Evolutionary conservation across 2,797 vertebrate genomes (phyloP), one percentile per base, ranked within the genome.

Genomic region (Smutsia temminckii): DNA sequence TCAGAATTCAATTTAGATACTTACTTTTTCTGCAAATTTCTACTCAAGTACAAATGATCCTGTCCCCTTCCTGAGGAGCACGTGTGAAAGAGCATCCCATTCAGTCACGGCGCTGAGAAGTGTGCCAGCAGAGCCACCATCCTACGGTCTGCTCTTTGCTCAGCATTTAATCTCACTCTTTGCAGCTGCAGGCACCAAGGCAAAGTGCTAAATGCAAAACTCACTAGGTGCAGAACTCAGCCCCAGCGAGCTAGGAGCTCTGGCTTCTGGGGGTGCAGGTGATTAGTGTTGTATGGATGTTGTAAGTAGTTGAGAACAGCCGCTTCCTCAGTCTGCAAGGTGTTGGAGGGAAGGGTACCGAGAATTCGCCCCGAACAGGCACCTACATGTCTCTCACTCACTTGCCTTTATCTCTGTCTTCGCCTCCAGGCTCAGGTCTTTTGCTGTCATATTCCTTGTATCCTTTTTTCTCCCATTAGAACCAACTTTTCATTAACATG

Each of bases 1-100:
- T 93, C 75, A 90, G 72, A 89, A 81, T 84, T 86, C 69, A 72
- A 18, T 61, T 89, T 16, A 64, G 59, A 69, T 63, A 85, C 42
- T 78, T 88, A 10, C 64, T 84, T 91, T 90, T 93, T 55, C 51
- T 68, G 61, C 29, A 68, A 27, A 78, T 69, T 23, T 93, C 59
- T 93, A 32, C 46, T 74, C 71, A 57, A 46, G 85, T 49, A 69
- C 63, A 40, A 66, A 77, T 49, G 79, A 81, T 40, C 42, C 71
- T 6, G 10, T 49, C 51, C 25, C 20, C 55, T 92, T 68, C 74
- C 74, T 17, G n/a, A 85, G 40, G 71, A 85, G 75, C 72, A 34
- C 4, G 0, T 57, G 29, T 37, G 42, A 46, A 78, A 92, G 20
- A 85, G 12, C 17, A 4, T 69, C 69, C 13, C 46, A 12, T 32